Evolutionary conservation across 2,113 vertebrate genomes (phyloP).

Genomic region (Tachysurus fulvidraco): DNA sequence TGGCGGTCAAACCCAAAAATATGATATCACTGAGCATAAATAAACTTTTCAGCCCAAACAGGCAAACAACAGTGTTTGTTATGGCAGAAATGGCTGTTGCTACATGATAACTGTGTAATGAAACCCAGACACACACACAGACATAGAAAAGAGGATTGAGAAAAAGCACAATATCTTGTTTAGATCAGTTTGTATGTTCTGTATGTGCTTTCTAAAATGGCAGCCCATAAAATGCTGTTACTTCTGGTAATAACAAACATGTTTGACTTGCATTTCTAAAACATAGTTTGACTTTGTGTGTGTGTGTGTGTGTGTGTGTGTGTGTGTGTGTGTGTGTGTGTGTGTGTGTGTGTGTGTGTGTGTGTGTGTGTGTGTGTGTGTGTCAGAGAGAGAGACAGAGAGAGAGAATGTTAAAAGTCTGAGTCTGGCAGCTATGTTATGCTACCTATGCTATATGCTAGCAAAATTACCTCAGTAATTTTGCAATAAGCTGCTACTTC

Average conservation of each 20-base stretch:
- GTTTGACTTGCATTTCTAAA: too few species aligned
- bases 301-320: not conserved
- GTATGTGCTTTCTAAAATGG: not conserved
- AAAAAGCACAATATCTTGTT: not conserved
- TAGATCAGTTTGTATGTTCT: not conserved
- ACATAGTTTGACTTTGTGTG: not conserved
- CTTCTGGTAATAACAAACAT: not conserved
- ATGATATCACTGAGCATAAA: not conserved
- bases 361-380: not conserved
- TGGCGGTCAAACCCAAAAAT: not conserved
- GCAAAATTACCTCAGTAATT: not conserved
- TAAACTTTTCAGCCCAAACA: not conserved
- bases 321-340: not conserved
- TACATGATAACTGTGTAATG: conserved; percentile 18
- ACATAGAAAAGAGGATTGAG: not conserved
- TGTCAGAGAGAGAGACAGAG: not conserved
- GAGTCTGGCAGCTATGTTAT: not conserved
- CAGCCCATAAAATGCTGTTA: not conserved
- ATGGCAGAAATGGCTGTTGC: not conserved
- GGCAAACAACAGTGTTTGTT: conserved; percentile 3
- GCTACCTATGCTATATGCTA: not conserved
- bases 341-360: not conserved
- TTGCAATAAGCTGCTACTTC: not conserved
- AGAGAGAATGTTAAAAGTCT: not conserved
- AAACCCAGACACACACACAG: not conserved